Evolutionary conservation across 2,888 invertebrate species (phyloP), one percentile per base, ranked within the genome.

Genomic region (Cantharis rufa): DNA sequence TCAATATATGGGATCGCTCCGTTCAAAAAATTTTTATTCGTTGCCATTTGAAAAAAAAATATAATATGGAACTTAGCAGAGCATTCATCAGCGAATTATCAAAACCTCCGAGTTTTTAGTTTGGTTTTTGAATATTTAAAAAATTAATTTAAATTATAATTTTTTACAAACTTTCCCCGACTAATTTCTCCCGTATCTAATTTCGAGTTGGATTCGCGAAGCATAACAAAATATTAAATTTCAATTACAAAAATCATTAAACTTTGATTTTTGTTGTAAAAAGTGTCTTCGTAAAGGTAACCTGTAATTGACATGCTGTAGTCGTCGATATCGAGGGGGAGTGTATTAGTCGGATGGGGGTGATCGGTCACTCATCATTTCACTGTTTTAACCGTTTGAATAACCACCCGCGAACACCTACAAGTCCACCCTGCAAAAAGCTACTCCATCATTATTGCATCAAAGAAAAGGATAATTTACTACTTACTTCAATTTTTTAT

Each of bases 361-460:
- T 85, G 84, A 84, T 84, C 84, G 85, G 85, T 85, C 86, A 85
- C 83, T 85, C 84, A 83, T 82, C 78, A 80, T 77, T 82, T 81
- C 80, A 83, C 81, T 83, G 83, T 85, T 85, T 84, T 83, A 85
- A 84, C 85, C 84, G 84, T 86, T 83, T 82, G 82, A 83, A 82
- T 83, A 79, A 75, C 80, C 75, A 80, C 80, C 83, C 81, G 80
- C 82, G 82, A 82, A 83, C 82, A 77, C 77, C 78, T 73, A 80
- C 78, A 73, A 73, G 74, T 75, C 15, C 13, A 27, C 21, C 16
- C 24, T 15, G 27, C 15, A 32, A 48, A 5, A 48, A n/a, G 10
- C n/a, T 48, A 48, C n/a, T 48, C n/a, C 48, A 7, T n/a, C n/a
- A 48, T 48, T 48, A 48, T 48, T 48, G 48, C 48, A 48, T 48